Base-by-base conservation (phyloP, 2,113 vertebrate genomes). In the Lethenteron reissneri region DNA sequence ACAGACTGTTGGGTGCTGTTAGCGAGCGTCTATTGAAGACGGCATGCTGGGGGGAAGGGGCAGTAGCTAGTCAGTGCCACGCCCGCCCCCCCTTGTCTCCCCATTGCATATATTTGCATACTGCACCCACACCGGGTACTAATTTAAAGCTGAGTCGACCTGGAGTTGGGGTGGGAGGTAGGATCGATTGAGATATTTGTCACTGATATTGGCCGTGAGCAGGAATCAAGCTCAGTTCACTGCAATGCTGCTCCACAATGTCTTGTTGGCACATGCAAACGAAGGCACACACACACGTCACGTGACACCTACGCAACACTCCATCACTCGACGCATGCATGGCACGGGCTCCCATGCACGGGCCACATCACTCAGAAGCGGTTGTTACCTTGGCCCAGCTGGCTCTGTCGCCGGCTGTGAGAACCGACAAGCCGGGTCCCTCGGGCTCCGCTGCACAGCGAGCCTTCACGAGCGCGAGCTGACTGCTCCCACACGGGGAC, bases 321-420 rank as follows among this genome's bases (percentile, higher is more conserved):
- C 25, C 25, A 8, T 10, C 25, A 11, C 25, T 68, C 64, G 25
- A 68, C n/a, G n/a, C 64, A 11, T 17, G 64, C n/a, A 17, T 68
- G n/a, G 25, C n/a, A 68, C 11, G 64, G n/a, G 64, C 64, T 10
- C n/a, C 25, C 14, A 64, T 15, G 17, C 60, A 15, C 14, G 60
- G 14, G 14, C n/a, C 2, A 68, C 25, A 17, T 17, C 11, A n/a
- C 25, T n/a, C 64, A 17, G n/a, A 11, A 68, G 64, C 25, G 64
- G 25, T 8, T 68, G 12, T 10, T 71, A 96, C 94, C 85, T 88
- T 81, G 3, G 94, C 92, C 94, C 94, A 96, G 15, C 74, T 81
- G 6, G 88, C 90, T 76, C 94, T 83, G 75, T 92, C 86, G 14
- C 83, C 87, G 70, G 84, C 82, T 74, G 94, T 97, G 60, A 99